Conservation (phyloP, 2,888 invertebrate species). For the Loripinus fragilis region DNA sequence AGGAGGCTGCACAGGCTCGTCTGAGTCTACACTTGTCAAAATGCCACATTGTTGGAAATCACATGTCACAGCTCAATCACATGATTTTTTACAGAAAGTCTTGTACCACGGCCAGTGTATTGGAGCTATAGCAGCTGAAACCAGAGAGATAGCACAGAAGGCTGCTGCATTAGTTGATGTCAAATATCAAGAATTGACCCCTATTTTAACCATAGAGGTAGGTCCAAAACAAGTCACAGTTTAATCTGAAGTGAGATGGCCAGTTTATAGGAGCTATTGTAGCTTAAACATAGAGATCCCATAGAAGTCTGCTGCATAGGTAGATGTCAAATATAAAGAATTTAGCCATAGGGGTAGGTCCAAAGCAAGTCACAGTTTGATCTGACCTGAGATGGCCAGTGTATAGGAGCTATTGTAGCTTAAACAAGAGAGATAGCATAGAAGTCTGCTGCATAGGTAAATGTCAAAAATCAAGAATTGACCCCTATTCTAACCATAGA, state of each 20-base stretch:
- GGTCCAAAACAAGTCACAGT: no score
- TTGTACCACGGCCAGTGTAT: conserved; percentile 77
- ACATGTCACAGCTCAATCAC: no score
- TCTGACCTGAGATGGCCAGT: no score
- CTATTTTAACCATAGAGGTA: conserved; percentile 68
- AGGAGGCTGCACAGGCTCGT: no score
- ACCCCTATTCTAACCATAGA: neutral
- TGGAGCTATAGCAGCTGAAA: conserved; percentile 79
- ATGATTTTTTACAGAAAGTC: conserved; percentile 54
- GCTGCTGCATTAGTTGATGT: conserved; percentile 65
- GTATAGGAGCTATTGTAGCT: no score
- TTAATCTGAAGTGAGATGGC: conserved; percentile 68
- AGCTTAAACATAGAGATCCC: conserved; percentile 69
- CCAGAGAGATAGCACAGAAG: conserved; percentile 59
- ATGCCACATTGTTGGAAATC: no score
- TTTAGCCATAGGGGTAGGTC: conserved; percentile 71
- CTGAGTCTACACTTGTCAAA: no score
- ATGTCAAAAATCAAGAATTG: neutral
- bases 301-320: conserved; percentile 58
- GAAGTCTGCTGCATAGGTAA: neutral
- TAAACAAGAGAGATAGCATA: neutral
- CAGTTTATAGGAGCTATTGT: conserved; percentile 81
- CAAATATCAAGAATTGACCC: conserved; percentile 64
- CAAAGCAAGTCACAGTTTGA: no score
- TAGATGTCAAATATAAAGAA: conserved; percentile 68